Evolutionary conservation across 2,888 invertebrate genomes (phyloP), one percentile per base, ranked within the genome.

Genomic region (Aquatica leii): DNA sequence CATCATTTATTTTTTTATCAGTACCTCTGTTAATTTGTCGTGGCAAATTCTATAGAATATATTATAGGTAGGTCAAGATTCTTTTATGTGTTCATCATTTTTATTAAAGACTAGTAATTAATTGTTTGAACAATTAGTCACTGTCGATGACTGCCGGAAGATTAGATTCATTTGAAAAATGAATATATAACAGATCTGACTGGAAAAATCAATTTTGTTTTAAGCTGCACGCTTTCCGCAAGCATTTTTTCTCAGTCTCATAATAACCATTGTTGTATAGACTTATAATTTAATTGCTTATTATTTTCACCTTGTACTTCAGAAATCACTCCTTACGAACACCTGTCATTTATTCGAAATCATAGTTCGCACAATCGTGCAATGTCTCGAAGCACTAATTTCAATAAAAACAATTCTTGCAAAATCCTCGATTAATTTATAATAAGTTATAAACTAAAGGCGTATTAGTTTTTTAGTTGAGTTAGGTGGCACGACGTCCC

Each of bases 361-460:
- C 69, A 67, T 41, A 66, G 70, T 73, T 73, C 73, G 72, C 73
- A 72, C 72, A 72, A 73, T 71, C 71, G 69, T 70, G 63, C 50
- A 57, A 61, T 66, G 61, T 60, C 70, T 63, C 61, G 56, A 58
- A 66, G 64, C 68, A 69, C 70, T 71, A 70, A 69, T 70, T 70
- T 69, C 67, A 71, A 72, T 70, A 52, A 69, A 71, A 69, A 73
- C 59, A 63, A 56, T 70, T 73, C 69, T 70, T 71, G 71, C 71
- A 73, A 73, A 71, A 62, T 65, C 59, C 51, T 59, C 60, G 49
- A 61, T 51, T 66, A 69, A 67, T 21, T 58, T 67, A 68, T 66
- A 71, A 69, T 70, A 71, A 71, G 70, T 71, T 73, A 73, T 73
- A 71, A 73, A 71, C 71, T 71, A 73, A 69, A 68, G 67, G 67